Base-by-base conservation (phyloP, 2,888 invertebrate genomes). In the Tenthredo livida region DNA sequence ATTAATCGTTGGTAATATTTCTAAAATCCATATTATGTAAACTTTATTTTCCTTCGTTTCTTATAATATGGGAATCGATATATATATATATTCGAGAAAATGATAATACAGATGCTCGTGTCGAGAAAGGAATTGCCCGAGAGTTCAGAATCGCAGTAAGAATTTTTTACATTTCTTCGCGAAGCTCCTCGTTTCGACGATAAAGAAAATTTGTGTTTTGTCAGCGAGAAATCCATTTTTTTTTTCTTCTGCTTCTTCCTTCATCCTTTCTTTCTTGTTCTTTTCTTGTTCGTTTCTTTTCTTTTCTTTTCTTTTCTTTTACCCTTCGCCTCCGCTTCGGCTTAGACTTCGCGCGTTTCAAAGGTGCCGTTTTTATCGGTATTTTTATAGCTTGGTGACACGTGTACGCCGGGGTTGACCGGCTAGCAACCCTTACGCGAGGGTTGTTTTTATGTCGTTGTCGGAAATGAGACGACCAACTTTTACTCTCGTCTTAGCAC, bases 371-470 rank as follows among this genome's bases (percentile, higher is more conserved):
- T 80, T 77, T 80, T 80, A 80, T 80, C 58, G 80, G 80, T 80
- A 80, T 80, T 80, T 80, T 80, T 80, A 80, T 80, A 80, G 61
- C 80, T 33, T 40, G 80, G 80, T 80, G 80, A 80, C 80, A 80
- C 80, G 80, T 80, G 80, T 80, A 80, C 80, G 80, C 40, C 80
- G 17, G 80, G 80, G 33, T 80, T 80, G 80, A 80, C 80, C 80
- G 80, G 80, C 80, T 80, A 61, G 80, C 58, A 80, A 58, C 80
- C 80, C 77, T 77, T 77, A 33, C 61, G 80, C 37, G 80, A 80
- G 80, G 80, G 80, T 80, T 25, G 80, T 80, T 80, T 80, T 80
- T 80, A 80, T 80, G 80, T 80, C 80, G 80, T 80, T 61, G 37
- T 37, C 61, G n/a, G 80, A 61, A 80, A 80, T 80, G 80, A 80